These are phyloP conservation scores for Pipistrellus pipistrellus DNA, from an alignment of 2,797 vertebrate species.

Conservation along the genomic window DNA sequence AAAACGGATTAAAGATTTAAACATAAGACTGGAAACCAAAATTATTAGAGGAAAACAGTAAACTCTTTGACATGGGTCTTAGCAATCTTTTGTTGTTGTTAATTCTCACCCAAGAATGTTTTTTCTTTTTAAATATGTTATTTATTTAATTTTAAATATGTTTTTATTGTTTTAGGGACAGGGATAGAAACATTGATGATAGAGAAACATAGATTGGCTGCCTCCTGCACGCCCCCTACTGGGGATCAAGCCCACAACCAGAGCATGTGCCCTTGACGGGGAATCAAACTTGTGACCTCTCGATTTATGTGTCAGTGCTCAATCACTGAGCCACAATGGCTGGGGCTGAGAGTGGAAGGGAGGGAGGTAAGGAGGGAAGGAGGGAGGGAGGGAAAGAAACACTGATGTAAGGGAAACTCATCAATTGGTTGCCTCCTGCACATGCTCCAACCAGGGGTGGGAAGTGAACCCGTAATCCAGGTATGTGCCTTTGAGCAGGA, in stretches of 20 bases:
- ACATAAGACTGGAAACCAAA: not conserved
- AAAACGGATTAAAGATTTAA: not conserved
- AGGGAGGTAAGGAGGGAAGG: no score
- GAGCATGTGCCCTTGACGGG: not conserved
- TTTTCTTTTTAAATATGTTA: no score
- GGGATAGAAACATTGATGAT: not conserved
- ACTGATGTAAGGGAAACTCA: not conserved
- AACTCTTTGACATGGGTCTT: no score
- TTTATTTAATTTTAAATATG: no score
- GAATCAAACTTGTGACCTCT: not conserved
- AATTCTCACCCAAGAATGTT: no score
- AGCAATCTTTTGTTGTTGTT: no score
- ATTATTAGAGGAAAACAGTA: not conserved
- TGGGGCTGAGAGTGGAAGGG: not conserved
- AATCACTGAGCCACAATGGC: not conserved
- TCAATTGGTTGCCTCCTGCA: not conserved
- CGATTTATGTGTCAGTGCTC: not conserved
- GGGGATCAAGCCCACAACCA: not conserved
- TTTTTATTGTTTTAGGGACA: no score
- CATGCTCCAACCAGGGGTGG: not conserved
- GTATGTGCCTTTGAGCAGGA: not conserved
- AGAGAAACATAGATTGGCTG: not conserved
- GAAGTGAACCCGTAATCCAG: not conserved
- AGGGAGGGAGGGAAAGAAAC: not conserved
- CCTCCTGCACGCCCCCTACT: not conserved